Percentiles rank a stretch among this genome's conserved stretches.
Conservation (phyloP, 2,113 vertebrate species). For the Sebastes schlegelii region DNA sequence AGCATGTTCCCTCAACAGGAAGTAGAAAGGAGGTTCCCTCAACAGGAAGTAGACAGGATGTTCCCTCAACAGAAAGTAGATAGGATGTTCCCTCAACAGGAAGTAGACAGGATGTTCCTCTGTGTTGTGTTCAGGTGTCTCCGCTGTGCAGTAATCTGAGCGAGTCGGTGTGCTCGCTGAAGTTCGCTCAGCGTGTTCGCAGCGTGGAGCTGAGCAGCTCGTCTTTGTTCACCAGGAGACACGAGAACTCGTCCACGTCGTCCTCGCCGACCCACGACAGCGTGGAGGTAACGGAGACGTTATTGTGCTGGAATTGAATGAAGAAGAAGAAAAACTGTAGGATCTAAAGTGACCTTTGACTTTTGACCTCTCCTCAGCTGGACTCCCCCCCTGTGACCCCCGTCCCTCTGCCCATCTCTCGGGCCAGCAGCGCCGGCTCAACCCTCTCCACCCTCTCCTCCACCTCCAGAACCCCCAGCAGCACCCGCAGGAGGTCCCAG, state of each 20-base stretch:
- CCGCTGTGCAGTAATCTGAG: slow-evolving; percentile 89
- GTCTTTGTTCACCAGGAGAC: slow-evolving; percentile 75
- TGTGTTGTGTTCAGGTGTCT: slow-evolving; percentile 85
- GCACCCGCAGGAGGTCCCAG: slow-evolving; percentile 80
- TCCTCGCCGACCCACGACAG: slow-evolving; percentile 91
- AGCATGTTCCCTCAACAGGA: too few relatives aligned
- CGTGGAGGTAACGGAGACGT: slow-evolving; percentile 86
- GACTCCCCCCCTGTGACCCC: slow-evolving; percentile 85
- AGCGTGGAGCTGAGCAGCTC: slow-evolving; percentile 89
- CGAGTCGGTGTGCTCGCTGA: slow-evolving; percentile 94
- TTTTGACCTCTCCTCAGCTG: slow-evolving; percentile 71
- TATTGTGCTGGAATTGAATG: too few relatives aligned
- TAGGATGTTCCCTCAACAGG: too few relatives aligned
- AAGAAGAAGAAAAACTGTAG: too few relatives aligned
- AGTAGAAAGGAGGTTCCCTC: too few relatives aligned
- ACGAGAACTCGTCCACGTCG: slow-evolving; percentile 86
- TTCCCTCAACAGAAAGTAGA: too few relatives aligned
- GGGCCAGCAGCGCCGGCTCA: slow-evolving; percentile 84
- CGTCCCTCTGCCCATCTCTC: slow-evolving; percentile 80
- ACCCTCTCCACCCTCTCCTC: slow-evolving; percentile 82
- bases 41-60: too few relatives aligned
- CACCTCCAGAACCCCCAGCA: slow-evolving; percentile 74
- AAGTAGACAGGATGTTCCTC: not conserved
- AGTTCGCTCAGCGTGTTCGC: slow-evolving; percentile 95
- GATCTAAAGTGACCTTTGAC: not conserved